Evolutionary conservation across 2,888 invertebrate species (phyloP).

Genomic region (Beris chalybata): DNA sequence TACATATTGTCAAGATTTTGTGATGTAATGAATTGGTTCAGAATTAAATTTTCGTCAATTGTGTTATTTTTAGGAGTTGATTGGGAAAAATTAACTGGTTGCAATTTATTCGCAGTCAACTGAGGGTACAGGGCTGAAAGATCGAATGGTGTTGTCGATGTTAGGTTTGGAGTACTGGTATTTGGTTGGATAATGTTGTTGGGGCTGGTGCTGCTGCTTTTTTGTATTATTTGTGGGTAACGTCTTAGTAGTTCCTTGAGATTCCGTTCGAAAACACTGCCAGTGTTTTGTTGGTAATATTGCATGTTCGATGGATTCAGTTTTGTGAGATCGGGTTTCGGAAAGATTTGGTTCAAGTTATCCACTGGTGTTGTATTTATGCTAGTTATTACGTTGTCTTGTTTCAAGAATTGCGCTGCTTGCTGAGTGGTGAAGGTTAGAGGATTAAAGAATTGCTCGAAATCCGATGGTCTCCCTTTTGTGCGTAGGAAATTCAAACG

Average conservation of each 20-base stretch:
- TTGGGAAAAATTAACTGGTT: not conserved
- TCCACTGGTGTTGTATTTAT: slow-evolving; percentile 1
- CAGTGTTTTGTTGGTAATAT: slow-evolving; percentile 11
- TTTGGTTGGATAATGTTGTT: slow-evolving; percentile 6
- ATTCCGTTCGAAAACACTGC: slow-evolving; percentile 10
- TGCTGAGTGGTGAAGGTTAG: slow-evolving; percentile 18
- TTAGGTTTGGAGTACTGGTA: not conserved
- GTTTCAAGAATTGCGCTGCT: slow-evolving; percentile 12
- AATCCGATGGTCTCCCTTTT: slow-evolving; percentile 15
- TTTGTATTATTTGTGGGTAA: slow-evolving; percentile 20
- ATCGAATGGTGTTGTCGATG: not conserved
- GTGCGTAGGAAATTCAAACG: slow-evolving; percentile 24
- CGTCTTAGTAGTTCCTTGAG: slow-evolving; percentile 13
- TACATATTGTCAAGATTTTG: slow-evolving; percentile 15
- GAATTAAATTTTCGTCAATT: slow-evolving; percentile 6
- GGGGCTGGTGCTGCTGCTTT: not conserved
- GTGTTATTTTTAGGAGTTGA: not conserved
- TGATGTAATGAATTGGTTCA: slow-evolving; percentile 10
- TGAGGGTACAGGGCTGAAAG: slow-evolving; percentile 6
- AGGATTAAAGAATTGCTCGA: slow-evolving; percentile 25
- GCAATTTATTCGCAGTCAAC: not conserved
- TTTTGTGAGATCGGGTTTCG: slow-evolving; percentile 2
- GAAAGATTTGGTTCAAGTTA: slow-evolving; percentile 8
- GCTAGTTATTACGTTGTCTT: not conserved
- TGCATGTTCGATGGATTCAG: not conserved